These are phyloP conservation scores for Luscinia luscinia DNA, from an alignment of 2,797 vertebrate species.

Conservation along the genomic window DNA sequence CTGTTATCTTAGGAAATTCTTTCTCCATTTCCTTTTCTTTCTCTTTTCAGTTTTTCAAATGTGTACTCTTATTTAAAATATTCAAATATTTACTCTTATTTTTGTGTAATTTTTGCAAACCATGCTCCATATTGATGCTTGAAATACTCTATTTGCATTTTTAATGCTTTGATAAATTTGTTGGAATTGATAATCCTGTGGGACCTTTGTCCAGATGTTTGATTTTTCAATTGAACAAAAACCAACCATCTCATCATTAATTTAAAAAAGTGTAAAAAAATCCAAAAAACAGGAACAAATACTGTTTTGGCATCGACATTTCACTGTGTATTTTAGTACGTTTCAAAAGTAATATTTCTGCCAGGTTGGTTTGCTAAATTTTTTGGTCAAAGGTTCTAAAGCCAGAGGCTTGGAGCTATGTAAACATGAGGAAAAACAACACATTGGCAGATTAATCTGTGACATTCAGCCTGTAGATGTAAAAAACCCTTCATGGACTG, in stretches of 20 bases:
- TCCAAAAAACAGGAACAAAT: background rate
- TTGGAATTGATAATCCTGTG: background rate
- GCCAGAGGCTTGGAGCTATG: background rate
- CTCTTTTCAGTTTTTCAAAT: background rate
- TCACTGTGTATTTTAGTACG: background rate
- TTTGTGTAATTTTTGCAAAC: background rate
- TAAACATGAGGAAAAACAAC: background rate
- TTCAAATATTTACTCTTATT: background rate
- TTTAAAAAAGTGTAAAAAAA: background rate
- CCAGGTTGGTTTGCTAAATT: background rate
- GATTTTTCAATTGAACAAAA: background rate
- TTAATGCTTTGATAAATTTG: background rate
- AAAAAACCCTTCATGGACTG: background rate
- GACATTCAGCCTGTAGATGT: background rate
- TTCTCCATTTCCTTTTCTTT: background rate
- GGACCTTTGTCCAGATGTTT: background rate
- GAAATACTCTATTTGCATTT: background rate
- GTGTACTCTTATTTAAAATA: background rate
- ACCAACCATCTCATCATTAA: accelerated
- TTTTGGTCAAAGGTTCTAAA: background rate
- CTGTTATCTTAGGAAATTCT: background rate
- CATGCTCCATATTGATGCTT: background rate
- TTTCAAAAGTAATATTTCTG: background rate
- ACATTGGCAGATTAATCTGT: background rate
- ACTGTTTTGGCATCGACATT: background rate